Conservation (phyloP, 2,797 vertebrate species). For the Bovichtus diacanthus region DNA sequence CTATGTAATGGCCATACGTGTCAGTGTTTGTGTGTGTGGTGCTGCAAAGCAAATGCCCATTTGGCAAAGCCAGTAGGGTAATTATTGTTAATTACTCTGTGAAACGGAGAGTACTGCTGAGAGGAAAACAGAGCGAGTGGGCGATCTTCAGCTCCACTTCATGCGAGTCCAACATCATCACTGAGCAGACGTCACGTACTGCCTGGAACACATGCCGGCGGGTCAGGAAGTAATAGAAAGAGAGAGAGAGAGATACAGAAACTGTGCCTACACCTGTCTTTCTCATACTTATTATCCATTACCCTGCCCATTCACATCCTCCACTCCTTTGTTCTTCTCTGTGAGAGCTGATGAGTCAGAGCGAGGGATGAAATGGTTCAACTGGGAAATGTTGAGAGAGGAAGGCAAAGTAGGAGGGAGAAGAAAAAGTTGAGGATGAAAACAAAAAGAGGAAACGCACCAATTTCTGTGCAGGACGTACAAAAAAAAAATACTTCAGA, state of each 20-base stretch:
- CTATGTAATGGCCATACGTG: conserved; percentile 50
- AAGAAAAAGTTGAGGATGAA: conserved; percentile 38
- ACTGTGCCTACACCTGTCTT: conserved; percentile 61
- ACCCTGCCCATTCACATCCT: conserved; percentile 55
- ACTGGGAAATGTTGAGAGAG: conserved; percentile 38
- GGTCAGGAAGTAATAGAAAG: conserved; percentile 43
- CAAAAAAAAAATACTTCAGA: conserved; percentile 16
- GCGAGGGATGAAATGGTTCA: conserved; percentile 63
- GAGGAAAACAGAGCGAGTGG: conserved; percentile 68
- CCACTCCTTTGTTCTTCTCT: conserved; percentile 54
- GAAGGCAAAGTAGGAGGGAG: conserved; percentile 46
- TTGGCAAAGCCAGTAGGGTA: conserved; percentile 75
- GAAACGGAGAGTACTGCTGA: conserved; percentile 72
- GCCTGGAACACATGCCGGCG: conserved; percentile 37
- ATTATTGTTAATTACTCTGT: conserved; percentile 82
- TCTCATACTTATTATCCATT: conserved; percentile 51
- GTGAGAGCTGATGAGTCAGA: conserved; percentile 65
- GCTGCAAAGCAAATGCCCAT: conserved; percentile 72
- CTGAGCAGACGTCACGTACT: conserved; percentile 44
- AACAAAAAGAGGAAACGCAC: conserved; percentile 29
- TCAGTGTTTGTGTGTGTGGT: conserved; percentile 49
- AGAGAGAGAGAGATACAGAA: conserved; percentile 37
- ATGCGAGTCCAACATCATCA: conserved; percentile 41
- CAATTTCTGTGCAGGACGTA: conserved; percentile 12
- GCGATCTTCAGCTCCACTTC: conserved; percentile 57